Conservation (phyloP, 1,140 invertebrate genomes). For the Probaryconus sp. region DNA sequence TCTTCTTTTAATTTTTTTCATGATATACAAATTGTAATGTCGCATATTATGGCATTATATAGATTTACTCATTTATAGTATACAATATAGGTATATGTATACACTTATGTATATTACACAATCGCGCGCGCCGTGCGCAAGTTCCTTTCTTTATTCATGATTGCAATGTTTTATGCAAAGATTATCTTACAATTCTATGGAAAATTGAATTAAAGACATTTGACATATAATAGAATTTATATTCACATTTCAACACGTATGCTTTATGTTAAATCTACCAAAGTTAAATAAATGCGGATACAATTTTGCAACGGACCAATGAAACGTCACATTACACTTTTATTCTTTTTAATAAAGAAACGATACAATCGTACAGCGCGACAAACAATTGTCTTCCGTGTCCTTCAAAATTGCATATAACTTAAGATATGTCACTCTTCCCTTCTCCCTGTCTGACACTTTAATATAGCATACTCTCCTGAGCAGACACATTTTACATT, state of each 20-base stretch:
- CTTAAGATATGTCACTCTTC: conserved; percentile 73
- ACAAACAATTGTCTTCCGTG: conserved; percentile 49
- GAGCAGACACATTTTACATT: conserved; percentile 76
- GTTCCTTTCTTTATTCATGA: conserved; percentile 20
- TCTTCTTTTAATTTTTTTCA: conserved; percentile 75
- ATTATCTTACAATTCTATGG: no score
- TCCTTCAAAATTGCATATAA: conserved; percentile 65
- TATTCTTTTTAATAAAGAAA: conserved; percentile 46
- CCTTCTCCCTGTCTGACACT: conserved; percentile 43
- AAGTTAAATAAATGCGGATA: no score
- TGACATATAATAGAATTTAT: no score
- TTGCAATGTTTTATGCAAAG: background rate
- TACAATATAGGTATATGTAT: conserved; percentile 68
- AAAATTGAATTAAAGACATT: no score
- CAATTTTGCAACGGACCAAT: no score
- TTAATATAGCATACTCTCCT: conserved; percentile 54
- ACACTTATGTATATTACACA: conserved; percentile 55
- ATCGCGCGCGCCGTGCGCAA: conserved; percentile 29
- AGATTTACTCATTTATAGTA: conserved; percentile 70
- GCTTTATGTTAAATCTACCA: no score
- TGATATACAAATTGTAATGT: conserved; percentile 76
- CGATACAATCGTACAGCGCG: conserved; percentile 45
- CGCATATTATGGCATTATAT: conserved; percentile 70
- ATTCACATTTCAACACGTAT: no score
- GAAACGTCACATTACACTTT: no score